Evolutionary conservation across 2,888 invertebrate genomes (phyloP).

Genomic region (Scaptomyza tumidula): DNA sequence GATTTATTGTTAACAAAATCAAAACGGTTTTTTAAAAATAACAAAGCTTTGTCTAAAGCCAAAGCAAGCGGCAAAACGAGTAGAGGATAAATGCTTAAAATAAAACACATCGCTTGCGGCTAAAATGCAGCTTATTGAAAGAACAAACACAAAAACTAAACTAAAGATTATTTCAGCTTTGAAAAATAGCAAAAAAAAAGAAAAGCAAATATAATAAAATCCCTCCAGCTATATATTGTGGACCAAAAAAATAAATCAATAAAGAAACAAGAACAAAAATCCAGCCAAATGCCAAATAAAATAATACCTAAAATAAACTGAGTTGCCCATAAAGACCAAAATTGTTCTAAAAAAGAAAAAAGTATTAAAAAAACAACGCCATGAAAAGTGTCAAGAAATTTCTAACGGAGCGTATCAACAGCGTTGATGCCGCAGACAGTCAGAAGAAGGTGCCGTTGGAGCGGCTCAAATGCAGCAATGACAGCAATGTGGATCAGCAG

Average conservation of each 20-base stretch:
- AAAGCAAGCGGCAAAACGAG: neutral
- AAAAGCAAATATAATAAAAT: neutral
- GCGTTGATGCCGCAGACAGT: slow-evolving; percentile 75
- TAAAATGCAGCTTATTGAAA: neutral
- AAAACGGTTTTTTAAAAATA: slow-evolving; percentile 12
- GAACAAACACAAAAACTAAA: neutral
- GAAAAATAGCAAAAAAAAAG: neutral
- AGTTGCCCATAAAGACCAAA: neutral
- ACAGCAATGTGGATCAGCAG: slow-evolving; percentile 21
- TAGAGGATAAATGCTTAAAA: neutral
- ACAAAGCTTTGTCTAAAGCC: neutral
- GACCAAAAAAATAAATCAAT: slow-evolving; percentile 12
- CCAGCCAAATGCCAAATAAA: slow-evolving; percentile 20
- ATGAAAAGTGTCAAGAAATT: slow-evolving; percentile 84
- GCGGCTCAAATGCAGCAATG: slow-evolving; percentile 59
- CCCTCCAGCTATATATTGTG: neutral
- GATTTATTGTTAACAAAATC: slow-evolving; percentile 48
- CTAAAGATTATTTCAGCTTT: neutral
- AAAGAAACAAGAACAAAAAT: neutral
- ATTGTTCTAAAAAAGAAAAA: neutral
- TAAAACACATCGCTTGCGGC: neutral
- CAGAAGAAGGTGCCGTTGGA: slow-evolving; percentile 57
- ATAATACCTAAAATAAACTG: neutral
- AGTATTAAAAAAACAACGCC: slow-evolving; percentile 3
- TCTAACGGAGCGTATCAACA: slow-evolving; percentile 83